A percentile compares a stretch with the other conserved stretches of the same genome.
Evolutionary conservation across 2,113 vertebrate species (phyloP).

Genomic region (Pitta sordida): DNA sequence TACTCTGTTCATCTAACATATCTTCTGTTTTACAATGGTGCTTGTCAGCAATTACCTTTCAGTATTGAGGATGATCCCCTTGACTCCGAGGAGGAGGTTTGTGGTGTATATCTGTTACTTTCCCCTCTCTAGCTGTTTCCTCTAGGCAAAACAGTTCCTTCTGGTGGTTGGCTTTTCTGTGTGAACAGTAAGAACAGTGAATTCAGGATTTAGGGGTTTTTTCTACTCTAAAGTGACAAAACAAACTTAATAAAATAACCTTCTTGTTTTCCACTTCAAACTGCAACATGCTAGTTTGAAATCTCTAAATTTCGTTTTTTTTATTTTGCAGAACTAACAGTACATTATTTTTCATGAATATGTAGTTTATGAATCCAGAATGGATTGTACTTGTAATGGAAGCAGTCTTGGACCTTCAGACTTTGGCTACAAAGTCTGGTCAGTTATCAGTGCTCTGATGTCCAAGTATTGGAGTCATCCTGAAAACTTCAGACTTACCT

Average conservation of each 20-base stretch:
- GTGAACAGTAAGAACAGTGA: slow-evolving; percentile 54
- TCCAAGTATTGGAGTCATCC: background rate
- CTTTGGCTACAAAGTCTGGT: background rate
- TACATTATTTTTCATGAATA: background rate
- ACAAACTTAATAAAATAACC: background rate
- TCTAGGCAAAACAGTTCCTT: background rate
- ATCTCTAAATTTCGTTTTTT: background rate
- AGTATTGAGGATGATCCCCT: slow-evolving; percentile 54
- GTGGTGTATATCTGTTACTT: slow-evolving; percentile 16
- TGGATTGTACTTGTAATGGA: background rate
- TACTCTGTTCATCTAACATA: background rate
- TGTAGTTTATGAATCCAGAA: background rate
- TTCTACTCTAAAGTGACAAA: background rate
- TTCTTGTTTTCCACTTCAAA: background rate
- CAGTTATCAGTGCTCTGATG: background rate
- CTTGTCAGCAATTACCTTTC: slow-evolving; percentile 57
- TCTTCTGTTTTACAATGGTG: slow-evolving; percentile 43
- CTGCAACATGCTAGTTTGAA: background rate
- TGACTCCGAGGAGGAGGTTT: slow-evolving; percentile 63
- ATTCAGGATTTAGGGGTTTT: background rate
- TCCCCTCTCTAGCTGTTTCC: background rate
- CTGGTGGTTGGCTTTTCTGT: slow-evolving; percentile 30
- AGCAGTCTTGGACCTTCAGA: background rate
- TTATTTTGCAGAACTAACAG: background rate
- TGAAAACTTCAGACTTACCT: background rate